phyloP scores from a whole-genome alignment of 2,797 vertebrate species.

The Sandelia bainsii region DNA sequence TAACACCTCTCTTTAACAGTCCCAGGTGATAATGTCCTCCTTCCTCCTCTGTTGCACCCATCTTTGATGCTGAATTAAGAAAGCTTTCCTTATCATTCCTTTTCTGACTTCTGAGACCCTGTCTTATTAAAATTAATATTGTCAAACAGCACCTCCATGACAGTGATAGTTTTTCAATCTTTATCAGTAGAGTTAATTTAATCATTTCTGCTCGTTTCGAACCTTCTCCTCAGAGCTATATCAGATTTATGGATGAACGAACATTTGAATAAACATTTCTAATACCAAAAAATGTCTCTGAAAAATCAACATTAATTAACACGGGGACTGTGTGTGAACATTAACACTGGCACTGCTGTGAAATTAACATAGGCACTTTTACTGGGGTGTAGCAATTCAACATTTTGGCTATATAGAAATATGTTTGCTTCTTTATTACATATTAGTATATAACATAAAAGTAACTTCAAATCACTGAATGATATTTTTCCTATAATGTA shows the following conservation, averaged over 20 bases:
- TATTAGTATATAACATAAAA: background rate
- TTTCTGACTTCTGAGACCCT: background rate
- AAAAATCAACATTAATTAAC: background rate
- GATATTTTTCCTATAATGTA: background rate
- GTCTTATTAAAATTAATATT: slow-evolving; percentile 14
- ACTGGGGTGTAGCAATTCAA: background rate
- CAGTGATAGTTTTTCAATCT: background rate
- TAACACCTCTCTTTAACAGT: slow-evolving; percentile 54
- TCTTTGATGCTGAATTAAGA: slow-evolving; percentile 27
- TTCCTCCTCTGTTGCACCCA: slow-evolving; percentile 42
- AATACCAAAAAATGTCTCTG: background rate
- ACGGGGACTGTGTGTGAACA: background rate
- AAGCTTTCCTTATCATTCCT: slow-evolving; percentile 17
- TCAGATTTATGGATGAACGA: slow-evolving; percentile 1
- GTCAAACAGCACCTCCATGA: background rate
- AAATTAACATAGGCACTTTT: background rate
- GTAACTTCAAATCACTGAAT: background rate
- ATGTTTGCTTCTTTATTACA: slow-evolving; percentile 10
- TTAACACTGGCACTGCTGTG: slow-evolving; percentile 3
- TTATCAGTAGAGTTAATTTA: background rate
- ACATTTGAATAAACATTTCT: background rate
- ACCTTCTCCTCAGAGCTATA: background rate
- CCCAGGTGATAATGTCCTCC: slow-evolving; percentile 14
- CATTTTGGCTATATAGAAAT: background rate
- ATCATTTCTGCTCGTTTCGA: background rate